Evolutionary conservation across 2,888 invertebrate genomes (phyloP), one percentile per base, ranked within the genome.

Genomic region (Nesidiocoris tenuis): DNA sequence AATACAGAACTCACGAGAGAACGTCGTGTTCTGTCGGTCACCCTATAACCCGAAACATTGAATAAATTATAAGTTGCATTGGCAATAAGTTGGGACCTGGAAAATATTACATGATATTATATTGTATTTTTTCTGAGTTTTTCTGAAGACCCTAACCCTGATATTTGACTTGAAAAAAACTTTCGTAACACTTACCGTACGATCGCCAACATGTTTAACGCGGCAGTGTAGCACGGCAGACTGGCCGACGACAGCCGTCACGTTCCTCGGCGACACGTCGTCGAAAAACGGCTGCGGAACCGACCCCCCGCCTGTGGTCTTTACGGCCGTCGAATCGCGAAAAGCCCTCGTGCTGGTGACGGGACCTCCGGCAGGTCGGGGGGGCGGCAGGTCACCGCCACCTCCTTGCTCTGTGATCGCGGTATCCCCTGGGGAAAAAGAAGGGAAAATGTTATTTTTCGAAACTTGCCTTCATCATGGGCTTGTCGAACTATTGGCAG

Each of bases 181-280:
- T n/a, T n/a, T n/a, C n/a, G n/a, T n/a, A n/a, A 21, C 64, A 85
- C 90, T 90, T 83, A 94, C 94, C 84, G 93, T 94, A 84, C 93
- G 87, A 83, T 94, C 92, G 67, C 93, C 93, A 81, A 92, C 91
- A 84, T 94, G 91, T 83, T 93, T 94, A 65, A 94, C 94, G 74
- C 93, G 87, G 84, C 94, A 94, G 82, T 90, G 88, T 80, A 94
- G 87, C 80, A 91, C 86, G 19, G 92, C 90, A 1, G 90, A 89
- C 84, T 94, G 93, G 1, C 94, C 94, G 54, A 93, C 92, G 74
- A 94, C 91, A 17, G 93, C 90, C 0, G 94, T 91, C 79, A 94
- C 90, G 84, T 94, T 94, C 79, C 93, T 87, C 0, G 92, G 90
- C 2, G 91, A 91, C 78, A 93, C 89, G 84, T 94, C 93, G 83